Evolutionary conservation across 1,140 invertebrate genomes (phyloP), one percentile per base, ranked within the genome.

Genomic region (Pararge aegeria): DNA sequence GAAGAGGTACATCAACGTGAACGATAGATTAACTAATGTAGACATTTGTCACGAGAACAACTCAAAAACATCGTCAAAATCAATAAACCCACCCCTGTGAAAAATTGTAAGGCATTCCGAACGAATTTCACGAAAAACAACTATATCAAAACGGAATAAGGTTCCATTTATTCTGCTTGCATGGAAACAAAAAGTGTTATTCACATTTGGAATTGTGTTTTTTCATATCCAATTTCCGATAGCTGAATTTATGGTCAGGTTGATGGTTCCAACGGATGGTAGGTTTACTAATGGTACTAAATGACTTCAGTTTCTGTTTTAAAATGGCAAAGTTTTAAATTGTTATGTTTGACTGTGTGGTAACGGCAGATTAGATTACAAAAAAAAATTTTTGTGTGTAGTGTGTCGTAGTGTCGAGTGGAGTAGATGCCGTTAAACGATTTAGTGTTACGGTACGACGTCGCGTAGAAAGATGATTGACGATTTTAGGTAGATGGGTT

Each of bases 161-260:
- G 53, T 55, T 42, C n/a, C 16, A 20, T 30, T 46, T 18, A 38
- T 19, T 12, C 3, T 9, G 12, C 15, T 7, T 0, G 9, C 9
- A 12, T 34, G 6, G 13, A 30, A 34, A 44, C 16, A 34, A 34
- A 27, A 19, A 48, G 24, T 42, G 24, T 54, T 54, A 29, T 15
- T n/a, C 19, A 34, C 38, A 20, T 30, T 46, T n/a, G 42, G 18
- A 20, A 44, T 24, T 16, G 44, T 46, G 46, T 55, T 55, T 55
- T 55, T 55, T 55, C 53, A 46, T 55, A 71, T 73, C 73, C 68
- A 78, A 78, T 78, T 67, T 78, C 66, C 58, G 68, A 75, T 72
- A 73, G 64, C 52, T 64, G 63, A 67, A 71, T 71, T 72, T 75
- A 73, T 71, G 70, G 65, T 66, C 42, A 53, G 40, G 16, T 51